Conservation (phyloP, 2,113 vertebrate species). For the Vombatus ursinus region DNA sequence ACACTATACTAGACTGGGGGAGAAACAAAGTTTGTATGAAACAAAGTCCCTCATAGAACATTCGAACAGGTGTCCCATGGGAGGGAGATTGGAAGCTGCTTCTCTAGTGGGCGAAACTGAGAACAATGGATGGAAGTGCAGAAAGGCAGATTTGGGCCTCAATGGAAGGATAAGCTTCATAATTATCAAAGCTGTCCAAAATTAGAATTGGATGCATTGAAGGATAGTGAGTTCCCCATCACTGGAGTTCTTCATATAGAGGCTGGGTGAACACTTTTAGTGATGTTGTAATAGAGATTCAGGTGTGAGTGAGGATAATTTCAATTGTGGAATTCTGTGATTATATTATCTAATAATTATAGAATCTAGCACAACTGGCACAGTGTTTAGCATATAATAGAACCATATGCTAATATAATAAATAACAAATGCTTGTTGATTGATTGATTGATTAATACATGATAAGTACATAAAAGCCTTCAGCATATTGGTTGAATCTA, state of each 20-base stretch:
- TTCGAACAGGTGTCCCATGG: neutral
- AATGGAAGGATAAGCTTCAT: neutral
- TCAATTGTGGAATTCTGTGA: neutral
- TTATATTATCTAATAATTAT: neutral
- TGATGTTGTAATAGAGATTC: neutral
- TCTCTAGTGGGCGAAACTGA: neutral
- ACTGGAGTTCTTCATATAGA: neutral
- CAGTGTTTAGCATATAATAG: neutral
- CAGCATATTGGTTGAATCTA: neutral
- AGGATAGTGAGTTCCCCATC: neutral
- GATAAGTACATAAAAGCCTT: neutral
- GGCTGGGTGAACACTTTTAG: neutral
- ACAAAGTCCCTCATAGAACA: neutral
- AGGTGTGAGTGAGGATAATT: neutral
- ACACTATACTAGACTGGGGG: neutral
- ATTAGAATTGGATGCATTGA: neutral
- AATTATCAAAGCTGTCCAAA: neutral
- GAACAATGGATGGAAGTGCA: neutral
- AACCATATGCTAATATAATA: neutral
- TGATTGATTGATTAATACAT: neutral
- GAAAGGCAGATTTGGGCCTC: neutral
- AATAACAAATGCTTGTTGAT: neutral
- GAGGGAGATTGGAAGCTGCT: neutral
- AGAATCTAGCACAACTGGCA: neutral
- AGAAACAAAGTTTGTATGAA: neutral